Evolutionary conservation across 2,888 invertebrate species (phyloP), one percentile per base, ranked within the genome.

Genomic region (Chymomyza caudatula): DNA sequence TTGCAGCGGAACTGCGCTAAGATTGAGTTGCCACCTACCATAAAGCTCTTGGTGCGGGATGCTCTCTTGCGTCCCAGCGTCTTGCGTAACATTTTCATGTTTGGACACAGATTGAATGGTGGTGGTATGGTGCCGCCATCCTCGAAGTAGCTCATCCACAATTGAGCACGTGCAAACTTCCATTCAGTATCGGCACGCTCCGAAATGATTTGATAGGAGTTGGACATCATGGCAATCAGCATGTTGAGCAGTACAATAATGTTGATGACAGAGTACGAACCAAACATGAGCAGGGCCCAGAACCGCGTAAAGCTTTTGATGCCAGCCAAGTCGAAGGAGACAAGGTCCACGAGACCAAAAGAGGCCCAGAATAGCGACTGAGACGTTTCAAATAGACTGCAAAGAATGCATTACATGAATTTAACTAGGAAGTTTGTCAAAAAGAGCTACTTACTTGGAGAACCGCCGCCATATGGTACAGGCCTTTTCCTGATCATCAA

Each of bases 201-300:
- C 84, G 97, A 98, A 85, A 99, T 99, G 71, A 97, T 96, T 91
- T 98, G 98, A 91, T 98, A 99, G 0, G 98, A 98, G 90, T 97
- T 98, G 67, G 97, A 98, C 98, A 99, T 98, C 99, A 99, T 99
- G 87, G 99, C 99, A 89, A 99, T 98, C 47, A 99, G 93, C 95
- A 99, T 97, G 91, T 99, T 99, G 71, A 99, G 93, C 23, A 99
- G 92, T 0, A 99, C 98, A 80, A 99, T 97, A 73, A 99, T 95
- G 89, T 98, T 98, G 90, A 99, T 98, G 70, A 97, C 97, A 64
- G 97, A 97, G 91, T 99, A 99, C 4, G 96, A 97, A 49, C 99
- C 99, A 89, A 99, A 99, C 95, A 99, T 98, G 3, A 98, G 93
- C 61, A 98, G 93, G 0, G 98, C 98, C 98, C 95, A 99, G 92